Evolutionary conservation across 2,113 vertebrate species (phyloP), one percentile per base, ranked within the genome.

Genomic region (Heteronetta atricapilla): DNA sequence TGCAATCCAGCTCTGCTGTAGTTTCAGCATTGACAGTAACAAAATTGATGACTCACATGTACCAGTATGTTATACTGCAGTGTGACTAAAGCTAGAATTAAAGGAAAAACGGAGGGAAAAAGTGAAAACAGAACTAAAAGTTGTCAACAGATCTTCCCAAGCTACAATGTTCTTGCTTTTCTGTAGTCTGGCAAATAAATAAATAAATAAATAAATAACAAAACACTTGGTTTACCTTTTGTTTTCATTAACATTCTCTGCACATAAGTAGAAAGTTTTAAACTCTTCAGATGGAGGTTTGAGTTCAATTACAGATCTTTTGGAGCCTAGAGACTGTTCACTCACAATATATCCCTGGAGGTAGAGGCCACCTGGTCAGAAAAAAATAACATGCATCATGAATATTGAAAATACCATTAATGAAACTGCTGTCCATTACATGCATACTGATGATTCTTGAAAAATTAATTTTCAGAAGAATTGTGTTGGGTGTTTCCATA

Each of bases 221-320:
- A 25, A 55, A 78, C 63, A 5, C 40, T 55, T 31, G 38, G 16
- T 94, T 98, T 97, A 99, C 99, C 98, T 96, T 96, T 98, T 98
- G 70, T 99, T 99, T 96, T 99, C 99, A 59, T 98, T 98, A 25
- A 97, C 93, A 69, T 98, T 98, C 87, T 99, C 99, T 77, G 99
- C 98, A 92, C 98, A 98, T 85, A 99, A 96, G 90, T 98, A 98
- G 94, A 99, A 99, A 3, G 98, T 98, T 97, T 98, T 98, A 96
- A 99, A 99, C 96, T 99, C 99, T 92, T 99, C 98, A 26, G 98
- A 99, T 34, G 98, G 98, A 59, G 98, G 98, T 91, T 98, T 98
- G 46, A 99, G 98, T 96, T 99, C 99, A 94, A 99, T 99, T 73
- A 98, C 98, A 81, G 98, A 98, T 74, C 98, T 98, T 91, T 97